Percentiles rank a stretch among this genome's conserved stretches.
Evolutionary conservation across 2,797 vertebrate species (phyloP).

Genomic region (Leptatherina wallacei): DNA sequence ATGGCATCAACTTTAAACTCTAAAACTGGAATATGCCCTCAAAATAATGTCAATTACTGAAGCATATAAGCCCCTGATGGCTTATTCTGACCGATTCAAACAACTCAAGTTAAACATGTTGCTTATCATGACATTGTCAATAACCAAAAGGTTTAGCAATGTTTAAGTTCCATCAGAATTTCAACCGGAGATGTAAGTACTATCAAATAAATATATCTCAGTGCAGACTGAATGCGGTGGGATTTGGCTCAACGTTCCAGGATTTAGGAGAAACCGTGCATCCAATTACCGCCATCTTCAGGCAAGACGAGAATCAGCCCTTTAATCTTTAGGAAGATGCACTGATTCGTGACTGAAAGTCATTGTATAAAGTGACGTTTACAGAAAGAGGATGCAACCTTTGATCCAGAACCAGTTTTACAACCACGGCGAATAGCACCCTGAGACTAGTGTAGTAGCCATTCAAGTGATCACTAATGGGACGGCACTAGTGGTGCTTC

Average conservation of each 20-base stretch:
- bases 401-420: not conserved
- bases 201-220: slow-evolving; percentile 38
- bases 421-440: slow-evolving; percentile 16
- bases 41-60: not conserved
- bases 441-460: slow-evolving; percentile 23
- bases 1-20: slow-evolving; percentile 16
- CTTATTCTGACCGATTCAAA: slow-evolving; percentile 13
- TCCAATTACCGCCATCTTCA: slow-evolving; percentile 85
- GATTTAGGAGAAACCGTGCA: slow-evolving; percentile 52
- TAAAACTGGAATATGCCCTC: not conserved
- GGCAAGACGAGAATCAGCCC: slow-evolving; percentile 63
- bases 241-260: slow-evolving; percentile 37
- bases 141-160: not conserved
- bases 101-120: slow-evolving; percentile 23
- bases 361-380: slow-evolving; percentile 6
- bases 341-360: slow-evolving; percentile 68
- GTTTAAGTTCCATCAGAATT: slow-evolving; percentile 25
- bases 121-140: slow-evolving; percentile 6
- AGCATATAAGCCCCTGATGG: not conserved
- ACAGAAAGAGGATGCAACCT: not conserved
- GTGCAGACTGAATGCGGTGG: slow-evolving; percentile 19
- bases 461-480: not conserved
- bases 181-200: slow-evolving; percentile 10
- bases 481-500: slow-evolving; percentile 8
- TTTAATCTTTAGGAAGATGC: slow-evolving; percentile 34